Base-by-base conservation (phyloP, 1,140 invertebrate genomes). In the Lethrus apterus region DNA sequence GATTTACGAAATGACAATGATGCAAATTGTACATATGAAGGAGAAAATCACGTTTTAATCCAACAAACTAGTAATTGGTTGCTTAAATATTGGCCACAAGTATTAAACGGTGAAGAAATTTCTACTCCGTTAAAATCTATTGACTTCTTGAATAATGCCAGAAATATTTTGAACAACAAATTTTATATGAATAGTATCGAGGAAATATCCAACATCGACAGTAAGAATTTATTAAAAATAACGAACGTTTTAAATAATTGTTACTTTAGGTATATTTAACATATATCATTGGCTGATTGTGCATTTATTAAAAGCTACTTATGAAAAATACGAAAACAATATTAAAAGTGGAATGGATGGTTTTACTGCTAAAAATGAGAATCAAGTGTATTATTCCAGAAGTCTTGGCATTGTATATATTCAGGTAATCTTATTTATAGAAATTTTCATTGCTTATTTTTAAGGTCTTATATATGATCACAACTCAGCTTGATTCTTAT, bases 1-100 rank as follows among this genome's bases (percentile, higher is more conserved):
- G 80, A 86, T 48, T 68, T 95, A 33, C 77, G 89, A 44, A 81
- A 83, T 68, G 85, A 93, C 65, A 83, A 94, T 68, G 93, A 98
- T 71, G 86, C 90, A 0, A 90, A 89, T 54, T 85, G 84, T 52
- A 97, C 93, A 0, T 97, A 95, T 59, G 93, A 98, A 72, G 94
- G 93, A 3, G 93, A 98, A 67, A 95, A 94, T 69, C 93, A 93
- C 68, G 90, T 98, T 29, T 72, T 98, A 4, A 78, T 92, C 7
- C 93, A 97, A 63, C 94, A 98, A 74, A 82, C 91, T 0, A 89
- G 86, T 63, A 97, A 97, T 66, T 91, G 86, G 84, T 69, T 93
- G 30, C 59, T 93, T 20, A 74, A 74, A 23, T 75, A 86, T 56
- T 83, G 78, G 74, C 51, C 60, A 2, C 54, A 66, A 33, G 67